Evolutionary conservation across 1,140 invertebrate genomes (phyloP).

Genomic region (Oryctes rhinoceros): DNA sequence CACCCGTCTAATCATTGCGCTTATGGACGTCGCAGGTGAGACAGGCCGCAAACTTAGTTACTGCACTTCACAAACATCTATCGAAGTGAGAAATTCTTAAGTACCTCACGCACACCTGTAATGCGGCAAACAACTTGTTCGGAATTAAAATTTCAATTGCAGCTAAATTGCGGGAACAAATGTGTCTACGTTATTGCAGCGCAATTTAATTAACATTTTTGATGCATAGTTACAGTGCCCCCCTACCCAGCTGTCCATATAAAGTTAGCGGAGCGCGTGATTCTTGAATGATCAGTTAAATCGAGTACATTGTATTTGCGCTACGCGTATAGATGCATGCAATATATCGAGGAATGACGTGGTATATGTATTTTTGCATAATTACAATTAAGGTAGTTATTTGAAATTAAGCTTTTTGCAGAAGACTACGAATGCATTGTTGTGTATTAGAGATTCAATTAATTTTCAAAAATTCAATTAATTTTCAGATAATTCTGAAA

Average conservation of each 20-base stretch:
- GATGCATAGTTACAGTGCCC: not conserved
- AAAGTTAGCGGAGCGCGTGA: conserved; percentile 1
- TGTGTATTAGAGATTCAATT: no score
- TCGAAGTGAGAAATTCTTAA: conserved; percentile 19
- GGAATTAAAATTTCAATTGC: conserved; percentile 25
- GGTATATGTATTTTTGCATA: no score
- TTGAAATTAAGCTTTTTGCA: no score
- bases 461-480: no score
- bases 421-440: no score
- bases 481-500: no score
- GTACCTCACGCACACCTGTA: conserved; percentile 13
- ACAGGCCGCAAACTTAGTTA: not conserved
- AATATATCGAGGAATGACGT: no score
- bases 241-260: conserved; percentile 23
- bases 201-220: conserved; percentile 36
- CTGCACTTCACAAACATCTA: not conserved
- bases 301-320: not conserved
- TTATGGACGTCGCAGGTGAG: not conserved
- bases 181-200: conserved; percentile 11
- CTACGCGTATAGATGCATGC: not conserved
- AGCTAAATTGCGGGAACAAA: conserved; percentile 23
- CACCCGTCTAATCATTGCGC: not conserved
- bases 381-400: no score
- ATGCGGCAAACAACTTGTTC: not conserved
- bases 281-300: not conserved